Percentiles rank a stretch among this genome's conserved stretches.
Conservation (phyloP, 2,888 invertebrate genomes). For the Tetranychus piercei region DNA sequence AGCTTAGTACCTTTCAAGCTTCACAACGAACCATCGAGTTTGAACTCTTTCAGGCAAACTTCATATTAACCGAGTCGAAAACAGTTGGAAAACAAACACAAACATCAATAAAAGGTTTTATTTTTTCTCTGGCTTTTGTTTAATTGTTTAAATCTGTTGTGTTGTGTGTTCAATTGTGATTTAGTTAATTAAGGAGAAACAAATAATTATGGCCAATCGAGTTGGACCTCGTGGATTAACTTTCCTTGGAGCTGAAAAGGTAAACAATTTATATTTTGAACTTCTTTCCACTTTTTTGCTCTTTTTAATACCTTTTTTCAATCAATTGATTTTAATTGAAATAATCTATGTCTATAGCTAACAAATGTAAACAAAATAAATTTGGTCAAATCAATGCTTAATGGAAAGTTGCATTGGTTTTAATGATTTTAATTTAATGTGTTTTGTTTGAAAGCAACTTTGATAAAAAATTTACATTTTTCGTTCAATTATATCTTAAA, state of each 20-base stretch:
- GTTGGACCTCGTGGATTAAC: constrained; percentile 13
- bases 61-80: too few species aligned
- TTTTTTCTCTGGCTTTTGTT: too few species aligned
- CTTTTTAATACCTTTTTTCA: not conserved
- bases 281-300: not conserved
- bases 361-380: not conserved
- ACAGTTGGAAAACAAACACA: too few species aligned
- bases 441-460: too few species aligned
- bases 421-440: not conserved
- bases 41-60: not conserved
- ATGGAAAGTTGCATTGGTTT: not conserved
- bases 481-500: not conserved
- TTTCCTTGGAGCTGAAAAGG: constrained; percentile 13
- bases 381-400: too few species aligned
- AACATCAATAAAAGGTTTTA: too few species aligned
- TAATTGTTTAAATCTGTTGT: not conserved
- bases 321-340: not conserved
- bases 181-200: not conserved
- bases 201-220: constrained; percentile 12
- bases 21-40: not conserved
- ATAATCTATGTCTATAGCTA: not conserved
- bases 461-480: not conserved
- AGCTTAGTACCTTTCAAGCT: not conserved
- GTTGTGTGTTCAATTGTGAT: not conserved
- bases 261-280: not conserved